Base-by-base conservation (phyloP, 2,888 invertebrate species). In the Uloborus plumipes region DNA sequence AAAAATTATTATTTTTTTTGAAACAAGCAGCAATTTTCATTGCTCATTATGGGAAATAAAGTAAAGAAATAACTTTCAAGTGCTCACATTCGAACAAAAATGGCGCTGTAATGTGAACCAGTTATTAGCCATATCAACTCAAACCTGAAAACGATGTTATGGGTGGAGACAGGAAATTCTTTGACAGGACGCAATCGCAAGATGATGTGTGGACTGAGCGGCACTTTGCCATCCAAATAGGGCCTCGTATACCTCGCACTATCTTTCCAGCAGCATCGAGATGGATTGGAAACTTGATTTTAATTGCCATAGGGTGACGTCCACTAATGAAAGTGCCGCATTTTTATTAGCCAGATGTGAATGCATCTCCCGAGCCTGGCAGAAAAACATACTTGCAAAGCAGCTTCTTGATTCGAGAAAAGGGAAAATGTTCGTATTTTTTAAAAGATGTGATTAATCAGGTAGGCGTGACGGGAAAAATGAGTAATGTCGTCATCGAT, bases 401-500 rank as follows among this genome's bases (percentile, higher is more conserved):
- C 39, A 39, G 39, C 39, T 39, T 11, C 39, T 39, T 39, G 39
- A 39, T 39, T 39, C 39, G 39, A 7, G 39, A 39, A 39, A 39
- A 39, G 11, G 9, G 80, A 69, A 81, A 81, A 74, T 74, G 80
- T 74, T 81, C 26, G 69, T 50, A 39, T 3, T 39, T 39, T 81
- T 70, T 70, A 70, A 74, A 81, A 81, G 80, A 75, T 70, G 74
- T 81, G 80, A 81, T 81, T 81, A 81, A 81, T 81, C 74, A 74
- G 80, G 80, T 58, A 70, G 80, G 80, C 80, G 80, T 81, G 80
- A 75, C 74, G 64, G 47, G 49, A 71, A 81, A 81, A 74, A 81
- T 81, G 80, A 81, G 74, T 81, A 74, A 81, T 81, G 74, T 70
- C 80, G 74, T 81, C 80, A 81, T 81, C 80, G 80, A 81, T 81